These are phyloP conservation scores for Mormyrus iriodes DNA, from an alignment of 2,113 vertebrate genomes.

Conservation along the genomic window DNA sequence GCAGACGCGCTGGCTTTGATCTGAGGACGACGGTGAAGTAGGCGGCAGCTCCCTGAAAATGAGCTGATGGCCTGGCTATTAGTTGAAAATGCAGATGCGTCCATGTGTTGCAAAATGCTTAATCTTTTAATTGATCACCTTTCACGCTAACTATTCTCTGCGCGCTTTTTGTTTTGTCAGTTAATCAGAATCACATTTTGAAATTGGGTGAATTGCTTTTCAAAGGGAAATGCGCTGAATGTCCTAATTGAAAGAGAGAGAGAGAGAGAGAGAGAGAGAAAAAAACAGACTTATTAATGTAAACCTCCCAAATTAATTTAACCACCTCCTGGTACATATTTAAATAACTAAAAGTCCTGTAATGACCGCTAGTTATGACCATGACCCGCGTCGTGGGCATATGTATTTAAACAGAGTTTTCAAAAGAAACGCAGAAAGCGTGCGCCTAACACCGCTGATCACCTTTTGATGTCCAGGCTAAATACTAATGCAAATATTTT, in stretches of 20 bases:
- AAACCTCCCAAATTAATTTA: conserved; percentile 30
- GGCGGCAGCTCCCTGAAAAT: conserved; percentile 83
- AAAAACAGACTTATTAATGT: conserved; percentile 32
- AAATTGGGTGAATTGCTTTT: conserved; percentile 54
- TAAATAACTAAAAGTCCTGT: conserved; percentile 20
- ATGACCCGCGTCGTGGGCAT: neutral
- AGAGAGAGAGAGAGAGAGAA: neutral
- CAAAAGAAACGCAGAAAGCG: conserved; percentile 16
- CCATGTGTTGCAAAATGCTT: conserved; percentile 91
- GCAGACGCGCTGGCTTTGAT: conserved; percentile 85
- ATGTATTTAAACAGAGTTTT: conserved; percentile 21
- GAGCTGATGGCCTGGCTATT: conserved; percentile 96
- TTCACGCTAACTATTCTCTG: conserved; percentile 63
- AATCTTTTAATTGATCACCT: conserved; percentile 99
- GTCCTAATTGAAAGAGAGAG: conserved; percentile 23
- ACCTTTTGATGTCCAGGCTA: conserved; percentile 40
- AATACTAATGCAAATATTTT: conserved; percentile 37
- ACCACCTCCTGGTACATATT: conserved; percentile 21
- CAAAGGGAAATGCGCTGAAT: conserved; percentile 39
- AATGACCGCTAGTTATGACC: conserved; percentile 15
- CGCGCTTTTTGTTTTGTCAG: conserved; percentile 40
- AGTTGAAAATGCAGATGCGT: conserved; percentile 79
- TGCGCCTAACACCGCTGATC: conserved; percentile 24
- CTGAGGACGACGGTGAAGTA: conserved; percentile 74
- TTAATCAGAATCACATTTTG: conserved; percentile 60